These are phyloP conservation scores for Sycophila sp. DNA, from an alignment of 1,140 invertebrate genomes.

Conservation along the genomic window DNA sequence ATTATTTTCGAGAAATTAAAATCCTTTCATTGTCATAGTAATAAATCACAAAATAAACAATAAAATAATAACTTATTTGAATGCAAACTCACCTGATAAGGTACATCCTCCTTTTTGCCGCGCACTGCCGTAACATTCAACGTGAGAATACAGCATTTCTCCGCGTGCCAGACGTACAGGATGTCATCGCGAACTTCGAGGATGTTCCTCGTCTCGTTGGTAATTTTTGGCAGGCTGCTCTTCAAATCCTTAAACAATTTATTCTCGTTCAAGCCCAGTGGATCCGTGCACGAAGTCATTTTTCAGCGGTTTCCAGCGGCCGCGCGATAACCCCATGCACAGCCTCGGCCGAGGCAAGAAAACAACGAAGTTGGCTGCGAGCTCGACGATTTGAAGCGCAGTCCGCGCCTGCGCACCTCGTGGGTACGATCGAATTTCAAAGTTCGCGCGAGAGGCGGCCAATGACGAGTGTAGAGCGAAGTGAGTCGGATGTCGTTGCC, in stretches of 20 bases:
- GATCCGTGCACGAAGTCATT: slow-evolving; percentile 70
- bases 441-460: too few relatives aligned
- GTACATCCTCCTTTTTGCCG: slow-evolving; percentile 62
- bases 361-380: slow-evolving; percentile 51
- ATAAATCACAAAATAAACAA: neutral
- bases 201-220: slow-evolving; percentile 71
- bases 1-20: too few relatives aligned
- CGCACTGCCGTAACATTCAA: slow-evolving; percentile 70
- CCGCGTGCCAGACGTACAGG: slow-evolving; percentile 72
- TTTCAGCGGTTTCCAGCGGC: slow-evolving; percentile 29
- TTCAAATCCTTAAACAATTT: slow-evolving; percentile 71
- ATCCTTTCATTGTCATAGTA: too few relatives aligned
- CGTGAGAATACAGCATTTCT: slow-evolving; percentile 71
- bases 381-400: neutral
- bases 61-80: neutral
- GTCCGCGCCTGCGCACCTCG: neutral
- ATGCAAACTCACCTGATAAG: slow-evolving; percentile 71
- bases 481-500: neutral
- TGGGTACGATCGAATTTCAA: too few relatives aligned
- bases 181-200: slow-evolving; percentile 72
- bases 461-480: neutral
- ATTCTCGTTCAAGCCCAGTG: slow-evolving; percentile 68
- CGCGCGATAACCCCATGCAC: slow-evolving; percentile 25
- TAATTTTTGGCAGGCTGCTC: slow-evolving; percentile 65
- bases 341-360: slow-evolving; percentile 7